Evolutionary conservation across 2,888 invertebrate genomes (phyloP).

Genomic region (Timema podura): DNA sequence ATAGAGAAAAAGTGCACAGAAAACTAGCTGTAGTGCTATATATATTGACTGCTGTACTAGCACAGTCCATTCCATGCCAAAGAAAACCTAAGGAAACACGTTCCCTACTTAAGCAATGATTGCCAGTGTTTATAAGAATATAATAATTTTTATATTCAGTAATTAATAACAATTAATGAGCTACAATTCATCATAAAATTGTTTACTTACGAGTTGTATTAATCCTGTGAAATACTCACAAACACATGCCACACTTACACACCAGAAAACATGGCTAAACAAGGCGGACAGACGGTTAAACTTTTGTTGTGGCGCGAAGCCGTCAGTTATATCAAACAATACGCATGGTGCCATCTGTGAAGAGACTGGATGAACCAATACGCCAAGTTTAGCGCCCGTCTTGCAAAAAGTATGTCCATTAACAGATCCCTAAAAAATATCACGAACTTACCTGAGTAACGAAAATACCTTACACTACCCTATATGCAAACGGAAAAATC

Average conservation of each 20-base stretch:
- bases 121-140: not conserved
- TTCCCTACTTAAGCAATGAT: not conserved
- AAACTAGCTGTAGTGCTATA: not conserved
- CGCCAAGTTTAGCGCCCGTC: not conserved
- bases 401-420: not conserved
- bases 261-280: not conserved
- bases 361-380: not conserved
- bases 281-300: not conserved
- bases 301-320: not conserved
- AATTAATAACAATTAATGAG: not conserved
- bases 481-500: no score
- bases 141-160: not conserved
- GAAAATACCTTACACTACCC: not conserved
- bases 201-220: not conserved
- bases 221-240: not conserved
- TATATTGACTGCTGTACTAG: not conserved
- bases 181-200: not conserved
- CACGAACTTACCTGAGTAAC: slow-evolving; percentile 1
- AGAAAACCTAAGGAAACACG: not conserved
- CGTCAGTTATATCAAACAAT: not conserved
- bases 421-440: not conserved
- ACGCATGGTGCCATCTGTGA: not conserved
- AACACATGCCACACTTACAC: not conserved
- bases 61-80: not conserved
- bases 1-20: not conserved